Base-by-base conservation (phyloP, 2,888 invertebrate genomes). In the Coremacera marginata region DNA sequence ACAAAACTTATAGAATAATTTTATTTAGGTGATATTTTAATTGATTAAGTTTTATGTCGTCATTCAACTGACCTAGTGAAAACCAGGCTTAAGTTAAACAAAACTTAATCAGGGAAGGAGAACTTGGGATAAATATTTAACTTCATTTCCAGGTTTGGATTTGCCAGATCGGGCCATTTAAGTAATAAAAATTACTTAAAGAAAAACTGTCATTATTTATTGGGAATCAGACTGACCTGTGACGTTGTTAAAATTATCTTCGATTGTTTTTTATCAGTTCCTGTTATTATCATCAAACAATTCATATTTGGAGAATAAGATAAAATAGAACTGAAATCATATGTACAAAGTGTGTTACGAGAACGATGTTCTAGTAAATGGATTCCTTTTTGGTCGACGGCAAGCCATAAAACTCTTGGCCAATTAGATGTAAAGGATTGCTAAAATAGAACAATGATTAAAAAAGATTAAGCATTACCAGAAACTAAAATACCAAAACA, bases 391-490 rank as follows among this genome's bases (percentile, higher is more conserved):
- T 97, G 97, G 90, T 98, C 97, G 72, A 98, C 95, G 31, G 96
- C 97, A 82, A 98, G 90, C 96, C 98, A 97, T 65, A 98, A 91
- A 62, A 95, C 93, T 85, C 97, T 93, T 37, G 98, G 98, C 96
- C 98, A 97, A 89, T 96, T 96, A 34, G 97, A 97, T 16, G 98
- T 97, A 89, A 97, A 98, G 14, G 96, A 96, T 94, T 98, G 98
- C 95, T 96, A 89, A 90, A 89, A 76, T 70, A n/a, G 52, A 62
- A 37, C 74, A 52, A 76, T 8, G 16, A 34, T 14, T n/a, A 70
- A 52, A 19, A 16, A 34, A 31, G 5, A 27, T 5, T 11, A 31
- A 31, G 25, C 9, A 31, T 60, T 55, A 55, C 19, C 25, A 31
- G 3, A 55, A 22, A 22, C 14, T 44, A 65, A 88, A 91, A 91